These are phyloP conservation scores for Babyrousa celebensis DNA, from an alignment of 2,797 vertebrate species.

Conservation along the genomic window DNA sequence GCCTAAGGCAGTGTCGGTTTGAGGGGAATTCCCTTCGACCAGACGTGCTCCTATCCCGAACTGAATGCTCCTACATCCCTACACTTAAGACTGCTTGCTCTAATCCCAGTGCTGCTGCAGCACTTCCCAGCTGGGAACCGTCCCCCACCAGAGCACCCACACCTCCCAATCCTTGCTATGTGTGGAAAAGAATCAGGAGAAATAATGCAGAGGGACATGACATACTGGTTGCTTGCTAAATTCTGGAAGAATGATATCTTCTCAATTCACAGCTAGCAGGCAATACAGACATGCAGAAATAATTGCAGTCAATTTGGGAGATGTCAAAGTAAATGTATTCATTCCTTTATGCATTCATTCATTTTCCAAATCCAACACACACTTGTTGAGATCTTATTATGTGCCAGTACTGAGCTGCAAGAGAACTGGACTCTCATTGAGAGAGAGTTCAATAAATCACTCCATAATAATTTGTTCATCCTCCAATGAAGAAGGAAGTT, in stretches of 20 bases:
- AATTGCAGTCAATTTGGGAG: background rate
- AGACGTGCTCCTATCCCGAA: no score
- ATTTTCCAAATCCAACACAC: background rate
- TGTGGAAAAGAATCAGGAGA: no score
- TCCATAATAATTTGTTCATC: background rate
- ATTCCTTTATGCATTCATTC: background rate
- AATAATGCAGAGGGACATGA: no score
- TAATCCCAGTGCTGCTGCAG: no score
- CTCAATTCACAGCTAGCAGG: background rate
- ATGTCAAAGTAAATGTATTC: background rate
- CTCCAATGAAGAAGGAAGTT: background rate
- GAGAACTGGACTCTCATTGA: background rate
- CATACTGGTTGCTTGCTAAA: background rate
- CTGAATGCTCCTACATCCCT: no score
- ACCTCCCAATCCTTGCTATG: no score
- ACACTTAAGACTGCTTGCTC: no score
- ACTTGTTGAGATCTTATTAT: background rate
- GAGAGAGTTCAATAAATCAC: background rate
- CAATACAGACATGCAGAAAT: background rate
- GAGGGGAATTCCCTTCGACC: no score
- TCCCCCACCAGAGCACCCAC: no score
- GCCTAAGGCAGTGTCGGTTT: no score
- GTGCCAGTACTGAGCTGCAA: background rate
- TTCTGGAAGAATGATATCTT: background rate
- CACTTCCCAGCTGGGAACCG: no score